Evolutionary conservation across 2,113 vertebrate genomes (phyloP).

Genomic region (Esox niger): DNA sequence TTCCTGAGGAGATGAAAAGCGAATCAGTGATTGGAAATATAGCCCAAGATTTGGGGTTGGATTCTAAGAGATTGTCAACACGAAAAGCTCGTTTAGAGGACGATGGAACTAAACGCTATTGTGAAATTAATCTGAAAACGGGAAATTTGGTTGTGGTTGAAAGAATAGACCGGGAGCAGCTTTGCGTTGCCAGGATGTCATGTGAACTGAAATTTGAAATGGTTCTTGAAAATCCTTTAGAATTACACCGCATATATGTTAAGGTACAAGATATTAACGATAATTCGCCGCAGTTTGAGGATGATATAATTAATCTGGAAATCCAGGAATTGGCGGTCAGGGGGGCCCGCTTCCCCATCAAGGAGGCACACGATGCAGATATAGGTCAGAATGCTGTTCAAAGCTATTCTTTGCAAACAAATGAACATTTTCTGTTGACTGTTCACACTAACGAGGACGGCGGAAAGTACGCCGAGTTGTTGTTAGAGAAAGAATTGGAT

Average conservation of each 20-base stretch:
- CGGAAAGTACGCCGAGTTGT: neutral
- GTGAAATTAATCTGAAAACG: neutral
- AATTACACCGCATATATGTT: constrained; percentile 46
- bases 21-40: constrained; percentile 22
- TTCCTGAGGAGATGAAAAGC: constrained; percentile 13
- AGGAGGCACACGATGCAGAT: constrained; percentile 10
- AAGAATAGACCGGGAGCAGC: constrained; percentile 14
- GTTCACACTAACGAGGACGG: neutral
- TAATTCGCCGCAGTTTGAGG: constrained; percentile 46
- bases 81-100: neutral
- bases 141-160: neutral
- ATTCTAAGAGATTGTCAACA: neutral
- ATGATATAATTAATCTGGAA: constrained; percentile 1
- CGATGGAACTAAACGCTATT: neutral
- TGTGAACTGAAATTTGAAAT: constrained; percentile 53
- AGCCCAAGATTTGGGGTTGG: constrained; percentile 30
- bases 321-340: neutral
- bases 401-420: constrained; percentile 3
- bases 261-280: constrained; percentile 72
- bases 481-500: constrained; percentile 14
- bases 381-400: constrained; percentile 5
- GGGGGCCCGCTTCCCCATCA: neutral
- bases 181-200: constrained; percentile 43
- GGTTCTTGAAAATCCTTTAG: constrained; percentile 41
- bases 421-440: constrained; percentile 5